Evolutionary conservation across 2,888 invertebrate genomes (phyloP).

Genomic region (Drosophila quinaria): DNA sequence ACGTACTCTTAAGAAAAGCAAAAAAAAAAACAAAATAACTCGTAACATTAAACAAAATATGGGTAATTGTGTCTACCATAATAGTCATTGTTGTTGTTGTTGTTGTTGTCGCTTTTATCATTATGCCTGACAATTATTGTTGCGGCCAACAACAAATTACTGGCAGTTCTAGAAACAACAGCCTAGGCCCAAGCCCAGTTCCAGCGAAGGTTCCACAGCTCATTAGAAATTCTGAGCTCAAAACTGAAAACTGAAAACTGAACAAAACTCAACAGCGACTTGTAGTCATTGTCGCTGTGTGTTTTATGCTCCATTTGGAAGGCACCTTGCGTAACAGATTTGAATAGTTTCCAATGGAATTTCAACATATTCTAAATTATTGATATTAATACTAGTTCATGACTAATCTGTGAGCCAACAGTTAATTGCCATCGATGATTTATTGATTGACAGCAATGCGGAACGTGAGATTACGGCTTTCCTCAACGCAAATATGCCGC

Average conservation of each 20-base stretch:
- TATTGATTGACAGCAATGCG: slow-evolving; percentile 70
- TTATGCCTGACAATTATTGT: slow-evolving; percentile 58
- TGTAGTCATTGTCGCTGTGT: slow-evolving; percentile 55
- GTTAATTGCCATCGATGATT: slow-evolving; percentile 38
- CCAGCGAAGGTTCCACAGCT: slow-evolving; percentile 68
- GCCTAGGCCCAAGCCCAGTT: slow-evolving; percentile 18
- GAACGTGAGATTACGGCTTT: slow-evolving; percentile 65
- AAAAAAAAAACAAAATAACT: slow-evolving; percentile 29
- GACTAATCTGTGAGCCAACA: slow-evolving; percentile 5
- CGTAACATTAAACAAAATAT: slow-evolving; percentile 59
- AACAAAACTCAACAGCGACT: slow-evolving; percentile 28
- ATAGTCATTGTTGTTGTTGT: slow-evolving; percentile 43
- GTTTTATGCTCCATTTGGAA: slow-evolving; percentile 64
- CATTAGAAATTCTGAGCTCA: slow-evolving; percentile 70
- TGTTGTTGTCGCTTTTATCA: slow-evolving; percentile 47
- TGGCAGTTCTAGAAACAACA: slow-evolving; percentile 66
- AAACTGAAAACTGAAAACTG: no score
- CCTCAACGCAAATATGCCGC: slow-evolving; percentile 42
- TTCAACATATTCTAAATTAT: slow-evolving; percentile 10
- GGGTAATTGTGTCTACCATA: slow-evolving; percentile 73
- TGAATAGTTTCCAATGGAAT: slow-evolving; percentile 28
- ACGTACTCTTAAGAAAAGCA: slow-evolving; percentile 38
- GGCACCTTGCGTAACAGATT: slow-evolving; percentile 58
- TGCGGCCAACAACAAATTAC: slow-evolving; percentile 51
- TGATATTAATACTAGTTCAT: slow-evolving; percentile 20